phyloP scores from a whole-genome alignment of 2,797 vertebrate species.

The Epinephelus coioides region DNA sequence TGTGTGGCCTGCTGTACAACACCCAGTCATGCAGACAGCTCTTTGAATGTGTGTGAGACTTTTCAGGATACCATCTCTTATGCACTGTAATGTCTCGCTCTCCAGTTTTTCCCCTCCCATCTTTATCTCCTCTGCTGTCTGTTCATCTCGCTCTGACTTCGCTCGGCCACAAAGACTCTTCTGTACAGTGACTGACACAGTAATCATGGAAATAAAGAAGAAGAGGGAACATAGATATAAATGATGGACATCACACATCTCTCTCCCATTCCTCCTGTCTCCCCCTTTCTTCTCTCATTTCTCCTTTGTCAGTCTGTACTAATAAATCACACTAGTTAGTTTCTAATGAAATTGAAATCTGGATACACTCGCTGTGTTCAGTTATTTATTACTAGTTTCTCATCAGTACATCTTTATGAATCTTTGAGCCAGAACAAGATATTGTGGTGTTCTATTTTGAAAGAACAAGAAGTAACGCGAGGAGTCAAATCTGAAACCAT shows the following conservation, averaged over 20 bases:
- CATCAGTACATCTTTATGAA: not conserved
- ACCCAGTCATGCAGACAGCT: not conserved
- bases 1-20: not conserved
- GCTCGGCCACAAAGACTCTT: constrained; percentile 37
- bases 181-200: constrained; percentile 4
- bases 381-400: not conserved
- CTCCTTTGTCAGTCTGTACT: not conserved
- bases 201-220: constrained; percentile 19
- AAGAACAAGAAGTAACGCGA: no score
- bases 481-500: no score
- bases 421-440: not conserved
- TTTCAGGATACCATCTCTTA: constrained; percentile 26
- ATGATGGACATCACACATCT: constrained; percentile 16
- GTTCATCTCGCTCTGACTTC: not conserved
- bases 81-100: not conserved
- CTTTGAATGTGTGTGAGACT: constrained; percentile 18
- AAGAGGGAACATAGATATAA: not conserved
- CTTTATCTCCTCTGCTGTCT: constrained; percentile 2
- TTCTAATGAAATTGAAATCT: not conserved
- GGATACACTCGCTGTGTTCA: not conserved
- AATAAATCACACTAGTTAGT: not conserved
- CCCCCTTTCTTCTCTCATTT: not conserved
- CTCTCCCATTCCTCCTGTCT: not conserved
- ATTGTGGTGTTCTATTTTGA: no score
- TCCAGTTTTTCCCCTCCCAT: not conserved